Evolutionary conservation across 2,888 invertebrate genomes (phyloP), one percentile per base, ranked within the genome.

Genomic region (Graphium colonna): DNA sequence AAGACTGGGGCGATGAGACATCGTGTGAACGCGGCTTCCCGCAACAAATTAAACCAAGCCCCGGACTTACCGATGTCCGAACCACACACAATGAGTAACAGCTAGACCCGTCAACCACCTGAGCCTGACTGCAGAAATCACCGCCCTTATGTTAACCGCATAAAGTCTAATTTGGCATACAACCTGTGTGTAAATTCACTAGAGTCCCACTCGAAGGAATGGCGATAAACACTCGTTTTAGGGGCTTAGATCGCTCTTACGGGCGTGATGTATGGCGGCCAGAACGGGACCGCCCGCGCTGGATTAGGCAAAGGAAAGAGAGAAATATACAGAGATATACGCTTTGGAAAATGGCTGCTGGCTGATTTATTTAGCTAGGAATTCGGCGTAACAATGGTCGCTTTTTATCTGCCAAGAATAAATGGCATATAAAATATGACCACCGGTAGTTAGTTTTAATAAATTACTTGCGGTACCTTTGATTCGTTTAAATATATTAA

Each of bases 191-290:
- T 52, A 55, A 59, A 60, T 61, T 60, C 64, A 61, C 68, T 64
- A 62, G 65, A 75, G 75, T 82, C 78, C 75, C 71, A 68, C 71
- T 74, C 63, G 68, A 73, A 79, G 81, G 80, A 78, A 71, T 75
- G 75, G 78, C 78, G 74, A 86, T 88, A 88, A 87, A 87, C 85
- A 85, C 85, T 85, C 79, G 79, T 88, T 85, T 79, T 72, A 73
- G 70, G 68, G 71, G 80, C 80, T 85, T 76, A 79, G 74, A 69
- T 71, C 67, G 76, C 75, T 80, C 77, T 79, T 74, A 71, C 68
- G 67, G 58, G 65, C 63, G 74, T 84, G 84, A 86, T 79, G 72
- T 81, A 84, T 80, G 70, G 67, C 73, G 73, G 79, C 69, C 64
- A 62, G 69, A 80, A 73, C 66, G 77, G 71, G 82, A 82, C 68